These are phyloP conservation scores for Galagoides demidoff DNA, from an alignment of 2,797 vertebrate species.

Conservation along the genomic window DNA sequence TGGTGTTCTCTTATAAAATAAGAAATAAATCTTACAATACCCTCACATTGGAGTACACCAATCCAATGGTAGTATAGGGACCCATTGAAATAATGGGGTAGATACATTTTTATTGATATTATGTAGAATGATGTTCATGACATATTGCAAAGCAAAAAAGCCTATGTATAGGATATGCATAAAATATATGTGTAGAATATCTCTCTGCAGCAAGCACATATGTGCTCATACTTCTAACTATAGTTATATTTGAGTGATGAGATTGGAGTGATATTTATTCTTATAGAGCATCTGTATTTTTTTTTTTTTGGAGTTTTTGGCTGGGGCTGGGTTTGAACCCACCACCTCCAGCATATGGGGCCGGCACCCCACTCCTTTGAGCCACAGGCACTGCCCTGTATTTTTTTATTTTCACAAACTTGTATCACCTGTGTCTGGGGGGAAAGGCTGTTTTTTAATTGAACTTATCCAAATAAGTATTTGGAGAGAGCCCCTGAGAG, in stretches of 20 bases:
- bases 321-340: too few relatives aligned
- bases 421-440: background rate
- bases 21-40: background rate
- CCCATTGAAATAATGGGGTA: background rate
- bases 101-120: background rate
- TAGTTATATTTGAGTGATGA: background rate
- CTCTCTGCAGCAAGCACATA: background rate
- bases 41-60: background rate
- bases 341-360: too few relatives aligned
- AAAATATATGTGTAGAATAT: background rate
- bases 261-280: background rate
- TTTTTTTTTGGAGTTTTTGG: background rate
- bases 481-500: background rate
- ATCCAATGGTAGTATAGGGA: background rate
- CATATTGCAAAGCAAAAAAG: background rate
- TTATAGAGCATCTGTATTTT: background rate
- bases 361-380: too few relatives aligned
- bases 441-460: background rate
- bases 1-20: background rate
- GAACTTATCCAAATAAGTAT: background rate
- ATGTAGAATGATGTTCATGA: background rate
- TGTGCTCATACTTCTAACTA: background rate
- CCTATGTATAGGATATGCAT: background rate
- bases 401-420: background rate
- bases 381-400: background rate